phyloP scores from a whole-genome alignment of 2,113 vertebrate species.

The Marcusenius ussheri region DNA sequence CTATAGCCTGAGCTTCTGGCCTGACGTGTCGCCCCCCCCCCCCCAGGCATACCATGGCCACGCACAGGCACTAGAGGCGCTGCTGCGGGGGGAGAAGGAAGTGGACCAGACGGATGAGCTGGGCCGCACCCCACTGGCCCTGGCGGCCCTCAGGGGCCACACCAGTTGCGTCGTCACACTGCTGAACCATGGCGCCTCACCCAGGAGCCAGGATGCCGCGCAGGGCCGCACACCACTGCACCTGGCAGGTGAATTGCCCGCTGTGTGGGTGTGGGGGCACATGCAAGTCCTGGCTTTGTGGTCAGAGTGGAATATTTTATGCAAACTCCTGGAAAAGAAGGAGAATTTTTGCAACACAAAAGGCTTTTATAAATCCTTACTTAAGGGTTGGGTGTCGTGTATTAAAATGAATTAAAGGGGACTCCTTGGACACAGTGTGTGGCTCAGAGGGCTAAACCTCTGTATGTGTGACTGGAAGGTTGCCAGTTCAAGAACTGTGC shows the following conservation, averaged over 20 bases:
- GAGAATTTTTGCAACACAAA: background rate
- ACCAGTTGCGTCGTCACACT: slow-evolving; percentile 83
- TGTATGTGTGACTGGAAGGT: background rate
- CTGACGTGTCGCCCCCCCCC: background rate
- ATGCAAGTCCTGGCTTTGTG: background rate
- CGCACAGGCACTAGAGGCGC: slow-evolving; percentile 84
- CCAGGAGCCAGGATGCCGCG: slow-evolving; percentile 69
- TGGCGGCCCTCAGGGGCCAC: slow-evolving; percentile 83
- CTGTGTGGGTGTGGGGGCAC: background rate
- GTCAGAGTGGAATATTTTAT: background rate
- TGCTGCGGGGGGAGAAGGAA: slow-evolving; percentile 76
- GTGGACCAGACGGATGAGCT: slow-evolving; percentile 83
- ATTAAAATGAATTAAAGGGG: background rate
- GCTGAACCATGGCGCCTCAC: slow-evolving; percentile 82
- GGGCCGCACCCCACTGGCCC: slow-evolving; percentile 79
- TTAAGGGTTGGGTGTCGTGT: background rate
- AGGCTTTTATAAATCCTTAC: background rate
- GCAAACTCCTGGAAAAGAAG: background rate
- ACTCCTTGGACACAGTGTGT: background rate
- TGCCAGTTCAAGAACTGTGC: background rate
- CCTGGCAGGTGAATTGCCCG: slow-evolving; percentile 67
- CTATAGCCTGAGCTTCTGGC: background rate
- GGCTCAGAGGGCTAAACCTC: background rate
- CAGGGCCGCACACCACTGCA: slow-evolving; percentile 78
- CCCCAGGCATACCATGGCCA: slow-evolving; percentile 92